A percentile compares a stretch with the other conserved stretches of the same genome.
These are phyloP conservation scores for Drosophila tani DNA, from an alignment of 1,140 invertebrate species.

Conservation along the genomic window DNA sequence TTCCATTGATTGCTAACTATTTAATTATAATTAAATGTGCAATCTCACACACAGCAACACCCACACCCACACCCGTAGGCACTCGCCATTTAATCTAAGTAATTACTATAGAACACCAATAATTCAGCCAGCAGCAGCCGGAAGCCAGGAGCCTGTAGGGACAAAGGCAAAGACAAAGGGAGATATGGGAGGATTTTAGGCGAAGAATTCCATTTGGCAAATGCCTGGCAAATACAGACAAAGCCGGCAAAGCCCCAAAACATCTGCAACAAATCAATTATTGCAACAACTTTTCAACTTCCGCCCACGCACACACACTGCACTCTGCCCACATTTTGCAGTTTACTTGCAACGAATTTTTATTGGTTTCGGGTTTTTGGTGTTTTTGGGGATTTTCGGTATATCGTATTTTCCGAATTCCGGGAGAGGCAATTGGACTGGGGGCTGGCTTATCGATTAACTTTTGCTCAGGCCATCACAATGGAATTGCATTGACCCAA, in stretches of 20 bases:
- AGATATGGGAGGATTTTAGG: slow-evolving; percentile 4
- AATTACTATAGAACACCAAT: slow-evolving; percentile 63
- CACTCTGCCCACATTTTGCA: not conserved
- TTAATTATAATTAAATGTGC: slow-evolving; percentile 51
- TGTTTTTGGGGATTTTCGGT: slow-evolving; percentile 20
- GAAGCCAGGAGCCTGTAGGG: not conserved
- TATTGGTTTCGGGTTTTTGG: slow-evolving; percentile 56
- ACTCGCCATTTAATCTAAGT: slow-evolving; percentile 66
- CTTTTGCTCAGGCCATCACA: slow-evolving; percentile 22
- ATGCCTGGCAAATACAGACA: slow-evolving; percentile 53
- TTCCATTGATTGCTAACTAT: slow-evolving; percentile 30
- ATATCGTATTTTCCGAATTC: slow-evolving; percentile 3
- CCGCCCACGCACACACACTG: not conserved
- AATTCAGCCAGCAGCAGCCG: not conserved
- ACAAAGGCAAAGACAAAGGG: slow-evolving; percentile 10
- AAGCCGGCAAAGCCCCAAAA: slow-evolving; percentile 51
- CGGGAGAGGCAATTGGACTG: not conserved
- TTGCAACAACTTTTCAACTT: slow-evolving; percentile 71
- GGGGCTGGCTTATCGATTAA: slow-evolving; percentile 64
- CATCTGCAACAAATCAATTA: slow-evolving; percentile 79
- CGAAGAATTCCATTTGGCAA: slow-evolving; percentile 46
- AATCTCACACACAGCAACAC: slow-evolving; percentile 7
- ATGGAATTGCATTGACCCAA: slow-evolving; percentile 40
- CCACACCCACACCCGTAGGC: not conserved
- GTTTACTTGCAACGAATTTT: slow-evolving; percentile 61